Conservation (phyloP, 2,113 vertebrate species). For the Toxostoma redivivum region DNA sequence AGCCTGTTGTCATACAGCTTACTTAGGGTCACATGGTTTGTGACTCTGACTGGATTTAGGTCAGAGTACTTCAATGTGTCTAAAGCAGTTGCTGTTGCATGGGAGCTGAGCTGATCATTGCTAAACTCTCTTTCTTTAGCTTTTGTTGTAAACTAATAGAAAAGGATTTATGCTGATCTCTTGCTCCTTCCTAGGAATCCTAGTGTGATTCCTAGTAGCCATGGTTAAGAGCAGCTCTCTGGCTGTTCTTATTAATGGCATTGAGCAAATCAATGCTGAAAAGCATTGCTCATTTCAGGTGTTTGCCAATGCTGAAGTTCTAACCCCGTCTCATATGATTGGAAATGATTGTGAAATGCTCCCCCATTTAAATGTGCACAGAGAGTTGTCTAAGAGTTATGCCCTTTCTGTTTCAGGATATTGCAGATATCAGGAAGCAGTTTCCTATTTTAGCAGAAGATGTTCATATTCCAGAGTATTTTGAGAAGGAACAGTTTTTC, state of each 20-base stretch:
- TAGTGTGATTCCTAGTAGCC: neutral
- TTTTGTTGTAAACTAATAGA: neutral
- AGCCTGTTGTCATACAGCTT: neutral
- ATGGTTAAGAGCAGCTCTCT: neutral
- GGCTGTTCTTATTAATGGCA: neutral
- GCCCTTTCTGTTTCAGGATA: constrained; percentile 77
- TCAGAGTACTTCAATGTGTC: neutral
- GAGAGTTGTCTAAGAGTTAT: neutral
- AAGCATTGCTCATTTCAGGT: neutral
- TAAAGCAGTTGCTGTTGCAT: neutral
- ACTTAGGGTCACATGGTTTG: neutral
- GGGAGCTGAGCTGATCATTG: neutral
- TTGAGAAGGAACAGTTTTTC: constrained; percentile 88
- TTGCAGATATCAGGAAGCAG: constrained; percentile 90
- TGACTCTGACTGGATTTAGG: neutral
- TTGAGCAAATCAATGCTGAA: neutral
- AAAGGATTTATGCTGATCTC: neutral
- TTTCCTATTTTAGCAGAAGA: constrained; percentile 88
- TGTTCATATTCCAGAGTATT: constrained; percentile 85
- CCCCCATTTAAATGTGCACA: neutral
- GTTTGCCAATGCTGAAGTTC: neutral
- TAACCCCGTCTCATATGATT: accelerated
- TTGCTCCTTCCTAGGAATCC: neutral
- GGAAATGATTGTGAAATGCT: neutral
- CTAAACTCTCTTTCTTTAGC: neutral